These are phyloP conservation scores for Phyllotis vaccarum DNA, from an alignment of 2,797 vertebrate species.

Conservation along the genomic window DNA sequence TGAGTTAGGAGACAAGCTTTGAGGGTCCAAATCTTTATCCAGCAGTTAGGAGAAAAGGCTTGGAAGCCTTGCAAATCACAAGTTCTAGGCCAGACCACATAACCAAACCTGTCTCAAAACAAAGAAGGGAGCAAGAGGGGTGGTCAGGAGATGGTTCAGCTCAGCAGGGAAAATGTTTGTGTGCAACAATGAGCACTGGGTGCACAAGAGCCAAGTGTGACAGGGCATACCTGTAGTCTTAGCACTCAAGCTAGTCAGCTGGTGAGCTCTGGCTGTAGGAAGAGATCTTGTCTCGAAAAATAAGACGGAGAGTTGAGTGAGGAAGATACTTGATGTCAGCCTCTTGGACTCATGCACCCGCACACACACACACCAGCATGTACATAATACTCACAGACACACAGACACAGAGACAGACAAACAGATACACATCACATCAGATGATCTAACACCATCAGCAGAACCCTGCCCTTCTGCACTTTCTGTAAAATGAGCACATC, in stretches of 20 bases:
- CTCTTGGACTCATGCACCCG: neutral
- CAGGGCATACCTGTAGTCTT: no score
- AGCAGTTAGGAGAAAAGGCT: neutral
- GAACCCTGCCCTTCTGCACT: accelerated
- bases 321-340: neutral
- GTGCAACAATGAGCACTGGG: neutral
- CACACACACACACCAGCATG: neutral
- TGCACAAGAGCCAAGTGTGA: neutral
- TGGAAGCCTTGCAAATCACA: no score
- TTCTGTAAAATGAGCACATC: neutral
- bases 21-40: no score
- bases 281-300: neutral
- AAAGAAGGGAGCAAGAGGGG: neutral
- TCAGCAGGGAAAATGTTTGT: neutral
- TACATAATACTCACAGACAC: neutral
- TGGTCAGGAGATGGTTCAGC: neutral
- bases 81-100: neutral
- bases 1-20: neutral
- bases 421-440: neutral
- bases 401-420: neutral
- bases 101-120: neutral
- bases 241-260: neutral
- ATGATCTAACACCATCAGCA: neutral
- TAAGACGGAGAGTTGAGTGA: neutral
- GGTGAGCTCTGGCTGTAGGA: neutral